Conservation (phyloP, 1,140 invertebrate genomes). For the Cydia splendana region DNA sequence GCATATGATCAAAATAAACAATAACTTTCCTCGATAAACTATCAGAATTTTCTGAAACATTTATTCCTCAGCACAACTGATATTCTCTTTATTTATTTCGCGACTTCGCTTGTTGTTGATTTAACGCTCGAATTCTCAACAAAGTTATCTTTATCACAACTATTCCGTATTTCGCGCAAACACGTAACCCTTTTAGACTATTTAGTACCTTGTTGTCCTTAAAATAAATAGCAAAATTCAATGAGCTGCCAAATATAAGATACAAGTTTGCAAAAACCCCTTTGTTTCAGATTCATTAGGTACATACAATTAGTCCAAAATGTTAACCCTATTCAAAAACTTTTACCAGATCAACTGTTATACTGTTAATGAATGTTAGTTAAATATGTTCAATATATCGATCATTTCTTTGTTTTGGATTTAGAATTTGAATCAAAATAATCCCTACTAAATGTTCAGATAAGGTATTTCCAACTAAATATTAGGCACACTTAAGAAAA, state of each 20-base stretch:
- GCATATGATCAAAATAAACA: not conserved
- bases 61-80: not conserved
- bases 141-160: conserved; percentile 6
- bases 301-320: no score
- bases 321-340: no score
- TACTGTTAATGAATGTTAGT: no score
- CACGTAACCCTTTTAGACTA: not conserved
- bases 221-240: not conserved
- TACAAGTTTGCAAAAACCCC: no score
- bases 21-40: not conserved
- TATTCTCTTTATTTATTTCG: not conserved
- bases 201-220: not conserved
- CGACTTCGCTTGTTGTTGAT: not conserved
- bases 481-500: no score
- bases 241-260: not conserved
- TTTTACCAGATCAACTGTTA: no score
- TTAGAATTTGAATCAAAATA: no score
- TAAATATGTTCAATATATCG: no score
- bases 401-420: no score
- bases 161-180: not conserved
- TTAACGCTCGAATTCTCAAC: conserved; percentile 3
- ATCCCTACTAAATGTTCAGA: no score
- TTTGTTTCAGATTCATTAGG: no score
- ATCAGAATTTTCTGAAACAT: not conserved
- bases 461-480: no score